Percentiles rank a stretch among this genome's conserved stretches.
Evolutionary conservation across 2,797 vertebrate species (phyloP).

Genomic region (Coreius guichenoti): DNA sequence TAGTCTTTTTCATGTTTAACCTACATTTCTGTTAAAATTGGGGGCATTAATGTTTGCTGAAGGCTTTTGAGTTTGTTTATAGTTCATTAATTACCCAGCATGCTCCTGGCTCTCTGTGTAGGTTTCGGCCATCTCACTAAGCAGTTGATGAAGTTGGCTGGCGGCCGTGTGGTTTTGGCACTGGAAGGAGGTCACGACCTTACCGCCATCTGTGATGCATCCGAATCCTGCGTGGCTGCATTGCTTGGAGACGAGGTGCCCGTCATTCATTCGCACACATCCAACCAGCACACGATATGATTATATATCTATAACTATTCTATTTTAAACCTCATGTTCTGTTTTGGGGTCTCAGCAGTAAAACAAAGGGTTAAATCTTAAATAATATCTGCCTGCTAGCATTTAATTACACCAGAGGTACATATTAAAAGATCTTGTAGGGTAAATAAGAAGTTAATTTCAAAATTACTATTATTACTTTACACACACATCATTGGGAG

Average conservation of each 20-base stretch:
- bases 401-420: neutral
- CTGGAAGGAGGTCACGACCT: constrained; percentile 93
- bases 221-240: constrained; percentile 89
- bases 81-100: constrained; percentile 37
- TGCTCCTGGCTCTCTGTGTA: constrained; percentile 62
- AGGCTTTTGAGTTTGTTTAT: constrained; percentile 15
- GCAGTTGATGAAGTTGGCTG: constrained; percentile 92
- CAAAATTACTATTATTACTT: neutral
- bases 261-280: constrained; percentile 37
- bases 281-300: neutral
- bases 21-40: neutral
- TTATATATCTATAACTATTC: neutral
- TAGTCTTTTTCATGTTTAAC: neutral
- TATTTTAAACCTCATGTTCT: neutral
- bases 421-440: neutral
- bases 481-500: neutral
- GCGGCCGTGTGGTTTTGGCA: constrained; percentile 91
- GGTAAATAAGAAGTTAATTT: neutral
- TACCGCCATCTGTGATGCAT: constrained; percentile 93
- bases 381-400: neutral
- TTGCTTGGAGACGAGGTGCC: constrained; percentile 90
- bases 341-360: neutral
- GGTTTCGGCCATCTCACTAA: constrained; percentile 94
- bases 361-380: neutral
- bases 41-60: neutral